Conservation (phyloP, 2,888 invertebrate genomes). For the Terebella lapidaria region DNA sequence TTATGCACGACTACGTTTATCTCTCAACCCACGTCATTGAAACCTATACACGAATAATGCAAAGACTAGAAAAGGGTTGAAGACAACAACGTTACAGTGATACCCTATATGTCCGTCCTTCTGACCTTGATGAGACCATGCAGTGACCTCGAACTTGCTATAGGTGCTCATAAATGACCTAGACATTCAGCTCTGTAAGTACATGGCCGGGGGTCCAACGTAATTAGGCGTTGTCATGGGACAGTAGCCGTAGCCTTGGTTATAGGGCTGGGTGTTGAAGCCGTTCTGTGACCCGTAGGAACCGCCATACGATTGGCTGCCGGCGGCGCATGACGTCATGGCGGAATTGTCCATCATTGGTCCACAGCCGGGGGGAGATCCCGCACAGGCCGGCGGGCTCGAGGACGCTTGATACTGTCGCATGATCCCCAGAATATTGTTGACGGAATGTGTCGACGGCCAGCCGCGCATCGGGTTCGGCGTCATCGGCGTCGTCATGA, state of each 20-base stretch:
- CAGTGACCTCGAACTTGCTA: too few species aligned
- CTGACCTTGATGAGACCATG: too few species aligned
- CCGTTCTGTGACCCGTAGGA: background rate
- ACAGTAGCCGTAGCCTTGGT: slow-evolving; percentile 37
- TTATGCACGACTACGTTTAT: too few species aligned
- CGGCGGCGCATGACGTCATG: slow-evolving; percentile 11
- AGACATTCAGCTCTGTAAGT: slow-evolving; percentile 41
- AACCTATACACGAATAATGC: too few species aligned
- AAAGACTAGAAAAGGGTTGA: too few species aligned
- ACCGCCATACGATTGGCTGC: background rate
- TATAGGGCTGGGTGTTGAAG: slow-evolving; percentile 17
- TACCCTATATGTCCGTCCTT: too few species aligned
- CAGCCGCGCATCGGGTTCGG: slow-evolving; percentile 45
- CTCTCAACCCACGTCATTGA: too few species aligned
- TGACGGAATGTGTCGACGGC: slow-evolving; percentile 48
- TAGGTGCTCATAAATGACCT: too few species aligned
- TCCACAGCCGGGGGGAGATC: background rate
- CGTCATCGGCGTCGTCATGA: slow-evolving; percentile 22
- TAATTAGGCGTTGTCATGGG: slow-evolving; percentile 35
- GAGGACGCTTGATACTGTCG: background rate
- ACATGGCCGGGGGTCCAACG: slow-evolving; percentile 36
- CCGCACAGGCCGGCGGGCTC: background rate
- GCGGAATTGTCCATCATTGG: slow-evolving; percentile 17
- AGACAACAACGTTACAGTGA: too few species aligned
- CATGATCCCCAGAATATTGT: slow-evolving; percentile 41